Conservation (phyloP, 2,113 vertebrate genomes). For the Chrysemys picta region DNA sequence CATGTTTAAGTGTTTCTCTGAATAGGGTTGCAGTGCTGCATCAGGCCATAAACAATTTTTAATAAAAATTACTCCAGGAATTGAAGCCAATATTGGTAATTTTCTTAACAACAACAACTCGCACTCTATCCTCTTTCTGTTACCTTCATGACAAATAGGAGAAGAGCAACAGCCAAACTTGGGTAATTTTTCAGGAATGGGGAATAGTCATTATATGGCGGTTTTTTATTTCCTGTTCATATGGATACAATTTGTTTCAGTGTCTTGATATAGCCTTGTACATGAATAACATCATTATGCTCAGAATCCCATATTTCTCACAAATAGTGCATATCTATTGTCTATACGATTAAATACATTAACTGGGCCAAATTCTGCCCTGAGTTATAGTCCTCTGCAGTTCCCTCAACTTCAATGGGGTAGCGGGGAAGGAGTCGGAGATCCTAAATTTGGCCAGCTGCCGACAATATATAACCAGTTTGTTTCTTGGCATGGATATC, state of each 20-base stretch:
- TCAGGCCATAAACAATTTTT: conserved; percentile 47
- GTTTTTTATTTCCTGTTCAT: conserved; percentile 40
- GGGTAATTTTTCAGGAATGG: conserved; percentile 24
- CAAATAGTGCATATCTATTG: not conserved
- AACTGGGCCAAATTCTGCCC: not conserved
- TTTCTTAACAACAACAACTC: conserved; percentile 67
- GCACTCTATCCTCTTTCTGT: conserved; percentile 48
- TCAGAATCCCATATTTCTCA: not conserved
- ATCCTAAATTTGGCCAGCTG: not conserved
- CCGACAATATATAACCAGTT: not conserved
- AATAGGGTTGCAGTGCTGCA: conserved; percentile 29
- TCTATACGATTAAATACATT: not conserved
- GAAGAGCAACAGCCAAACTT: conserved; percentile 53
- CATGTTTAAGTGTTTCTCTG: conserved; percentile 45
- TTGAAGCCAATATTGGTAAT: conserved; percentile 55
- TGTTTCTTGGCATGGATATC: not conserved
- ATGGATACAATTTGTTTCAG: not conserved
- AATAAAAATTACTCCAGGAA: conserved; percentile 48
- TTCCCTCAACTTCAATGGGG: not conserved
- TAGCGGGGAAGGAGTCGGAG: not conserved
- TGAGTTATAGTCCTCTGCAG: not conserved
- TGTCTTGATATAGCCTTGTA: conserved; percentile 25
- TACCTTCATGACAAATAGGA: conserved; percentile 44
- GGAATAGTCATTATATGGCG: not conserved
- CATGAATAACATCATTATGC: not conserved